Conservation (phyloP, 2,888 invertebrate species). For the Philhelius pedissequus region DNA sequence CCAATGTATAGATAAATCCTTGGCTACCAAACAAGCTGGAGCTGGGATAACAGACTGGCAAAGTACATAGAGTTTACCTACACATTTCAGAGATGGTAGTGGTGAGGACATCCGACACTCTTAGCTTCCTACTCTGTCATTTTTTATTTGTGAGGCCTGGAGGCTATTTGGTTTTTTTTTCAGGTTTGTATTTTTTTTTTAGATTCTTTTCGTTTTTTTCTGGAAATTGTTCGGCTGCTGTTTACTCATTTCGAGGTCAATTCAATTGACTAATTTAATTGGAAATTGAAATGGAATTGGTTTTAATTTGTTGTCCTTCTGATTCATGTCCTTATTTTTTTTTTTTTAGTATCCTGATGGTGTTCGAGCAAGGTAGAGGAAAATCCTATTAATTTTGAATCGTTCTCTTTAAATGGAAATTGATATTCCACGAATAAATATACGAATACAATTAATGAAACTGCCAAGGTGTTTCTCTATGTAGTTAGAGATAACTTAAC, state of each 20-base stretch:
- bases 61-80: conserved; percentile 15
- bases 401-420: conserved; percentile 49
- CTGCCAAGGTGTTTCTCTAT: conserved; percentile 3
- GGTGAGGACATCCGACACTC: conserved; percentile 44
- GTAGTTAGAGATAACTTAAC: not conserved
- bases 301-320: conserved; percentile 64
- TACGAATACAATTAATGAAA: conserved; percentile 24
- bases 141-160: conserved; percentile 3
- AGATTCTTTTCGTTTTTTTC: not conserved
- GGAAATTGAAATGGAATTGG: conserved; percentile 65
- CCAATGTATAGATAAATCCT: conserved; percentile 60
- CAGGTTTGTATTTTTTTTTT: not conserved
- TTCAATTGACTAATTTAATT: conserved; percentile 66
- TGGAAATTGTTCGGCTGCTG: not conserved
- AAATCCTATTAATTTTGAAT: conserved; percentile 49
- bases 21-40: conserved; percentile 32
- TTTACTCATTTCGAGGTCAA: conserved; percentile 62
- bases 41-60: conserved; percentile 33
- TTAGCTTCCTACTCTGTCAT: not conserved
- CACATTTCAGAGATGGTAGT: not conserved
- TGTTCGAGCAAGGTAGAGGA: not conserved
- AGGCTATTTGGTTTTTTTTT: conserved; percentile 26
- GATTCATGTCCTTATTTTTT: not conserved
- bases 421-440: conserved; percentile 13
- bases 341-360: not conserved